Conservation (phyloP, 1,140 invertebrate species). For the Drosophila carrolli region DNA sequence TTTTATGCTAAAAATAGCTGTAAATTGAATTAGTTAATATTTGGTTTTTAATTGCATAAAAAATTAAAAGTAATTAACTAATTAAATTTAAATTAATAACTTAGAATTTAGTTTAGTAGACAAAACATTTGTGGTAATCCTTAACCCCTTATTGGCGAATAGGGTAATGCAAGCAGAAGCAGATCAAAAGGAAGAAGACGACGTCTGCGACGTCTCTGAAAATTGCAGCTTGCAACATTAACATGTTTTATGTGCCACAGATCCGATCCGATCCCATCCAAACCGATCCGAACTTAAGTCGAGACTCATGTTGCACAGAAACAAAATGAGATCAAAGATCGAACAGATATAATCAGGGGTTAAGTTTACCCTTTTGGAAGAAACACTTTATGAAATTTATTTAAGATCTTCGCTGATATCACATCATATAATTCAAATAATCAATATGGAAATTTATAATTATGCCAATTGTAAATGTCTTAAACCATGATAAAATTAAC, state of each 20-base stretch:
- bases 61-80: too few species aligned
- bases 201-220: slow-evolving; percentile 19
- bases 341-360: neutral
- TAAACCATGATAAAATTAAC: too few species aligned
- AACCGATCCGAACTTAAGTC: slow-evolving; percentile 20
- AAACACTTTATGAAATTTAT: neutral
- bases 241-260: slow-evolving; percentile 67
- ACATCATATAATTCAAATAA: too few species aligned
- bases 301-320: slow-evolving; percentile 15
- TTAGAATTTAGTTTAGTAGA: neutral
- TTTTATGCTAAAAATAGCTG: too few species aligned
- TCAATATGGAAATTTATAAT: too few species aligned
- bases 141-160: neutral
- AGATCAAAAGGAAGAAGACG: slow-evolving; percentile 33
- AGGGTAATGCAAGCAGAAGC: slow-evolving; percentile 40
- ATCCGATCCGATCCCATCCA: slow-evolving; percentile 19
- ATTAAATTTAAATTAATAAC: too few species aligned
- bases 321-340: neutral
- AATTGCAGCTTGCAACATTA: slow-evolving; percentile 79
- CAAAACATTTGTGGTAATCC: neutral
- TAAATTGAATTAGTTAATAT: too few species aligned
- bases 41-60: too few species aligned
- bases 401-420: too few species aligned
- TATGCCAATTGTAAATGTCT: too few species aligned
- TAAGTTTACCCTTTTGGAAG: neutral